Evolutionary conservation across 2,113 vertebrate genomes (phyloP).

Genomic region (Neogale vison): DNA sequence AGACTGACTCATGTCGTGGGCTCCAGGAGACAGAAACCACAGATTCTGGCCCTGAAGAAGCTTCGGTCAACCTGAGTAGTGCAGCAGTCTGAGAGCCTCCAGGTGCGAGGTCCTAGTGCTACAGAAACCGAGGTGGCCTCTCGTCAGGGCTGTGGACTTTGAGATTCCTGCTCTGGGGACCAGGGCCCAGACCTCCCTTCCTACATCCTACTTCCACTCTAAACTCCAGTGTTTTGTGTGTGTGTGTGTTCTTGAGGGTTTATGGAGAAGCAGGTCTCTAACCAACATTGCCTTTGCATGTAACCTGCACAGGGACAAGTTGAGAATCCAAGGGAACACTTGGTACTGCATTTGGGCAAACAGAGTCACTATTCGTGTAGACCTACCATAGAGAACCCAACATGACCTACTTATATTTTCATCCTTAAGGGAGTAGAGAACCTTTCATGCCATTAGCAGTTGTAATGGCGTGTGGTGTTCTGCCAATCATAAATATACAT

Average conservation of each 20-base stretch:
- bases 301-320: too few relatives aligned
- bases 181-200: neutral
- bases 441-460: neutral
- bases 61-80: accelerated
- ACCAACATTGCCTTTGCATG: neutral
- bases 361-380: neutral
- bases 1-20: neutral
- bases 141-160: neutral
- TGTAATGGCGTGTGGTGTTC: neutral
- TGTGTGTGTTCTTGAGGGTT: neutral
- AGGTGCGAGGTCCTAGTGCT: accelerated
- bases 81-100: neutral
- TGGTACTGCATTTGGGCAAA: neutral
- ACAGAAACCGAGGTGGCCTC: neutral
- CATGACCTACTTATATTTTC: neutral
- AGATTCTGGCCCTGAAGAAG: too few relatives aligned
- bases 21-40: neutral
- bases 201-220: too few relatives aligned
- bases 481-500: neutral
- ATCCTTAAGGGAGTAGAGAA: neutral
- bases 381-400: neutral
- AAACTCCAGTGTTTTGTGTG: too few relatives aligned
- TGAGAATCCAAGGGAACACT: neutral
- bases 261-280: too few relatives aligned
- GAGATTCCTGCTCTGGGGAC: neutral